Percentiles rank a stretch among this genome's conserved stretches.
phyloP scores from a whole-genome alignment of 2,888 invertebrate genomes.

The Meganola albula region DNA sequence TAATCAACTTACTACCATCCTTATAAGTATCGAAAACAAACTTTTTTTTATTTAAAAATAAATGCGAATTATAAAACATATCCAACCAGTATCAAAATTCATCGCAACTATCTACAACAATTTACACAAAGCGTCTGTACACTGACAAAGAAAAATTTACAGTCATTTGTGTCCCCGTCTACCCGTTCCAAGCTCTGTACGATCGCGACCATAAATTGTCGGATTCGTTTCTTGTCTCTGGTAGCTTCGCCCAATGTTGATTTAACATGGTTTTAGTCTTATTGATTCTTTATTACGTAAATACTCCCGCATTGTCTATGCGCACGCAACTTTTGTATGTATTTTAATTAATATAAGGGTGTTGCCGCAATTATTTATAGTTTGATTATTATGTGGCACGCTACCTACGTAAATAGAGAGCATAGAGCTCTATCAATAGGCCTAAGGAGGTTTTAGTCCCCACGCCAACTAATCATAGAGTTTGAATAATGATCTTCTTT shows the following conservation, averaged over 20 bases:
- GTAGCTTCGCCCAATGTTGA: slow-evolving; percentile 72
- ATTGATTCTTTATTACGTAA: slow-evolving; percentile 75
- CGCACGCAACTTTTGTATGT: slow-evolving; percentile 61
- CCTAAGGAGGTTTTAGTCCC: too few species aligned
- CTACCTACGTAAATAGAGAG: slow-evolving; percentile 13
- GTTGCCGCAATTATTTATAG: slow-evolving; percentile 52
- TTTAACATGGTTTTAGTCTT: slow-evolving; percentile 77
- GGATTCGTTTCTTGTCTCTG: slow-evolving; percentile 76
- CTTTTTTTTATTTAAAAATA: too few species aligned
- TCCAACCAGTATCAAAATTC: background rate
- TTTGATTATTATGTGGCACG: slow-evolving; percentile 31
- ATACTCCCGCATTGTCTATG: slow-evolving; percentile 68
- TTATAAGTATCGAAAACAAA: too few species aligned
- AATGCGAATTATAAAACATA: too few species aligned
- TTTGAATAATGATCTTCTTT: too few species aligned
- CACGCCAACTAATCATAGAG: too few species aligned
- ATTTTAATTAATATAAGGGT: slow-evolving; percentile 67
- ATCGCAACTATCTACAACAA: slow-evolving; percentile 19
- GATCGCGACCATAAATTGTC: slow-evolving; percentile 65
- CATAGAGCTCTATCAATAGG: background rate
- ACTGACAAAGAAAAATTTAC: slow-evolving; percentile 51
- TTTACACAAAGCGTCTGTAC: slow-evolving; percentile 32
- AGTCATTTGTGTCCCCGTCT: slow-evolving; percentile 50
- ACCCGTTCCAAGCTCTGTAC: slow-evolving; percentile 44
- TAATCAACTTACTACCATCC: too few species aligned